Conservation (phyloP, 2,113 vertebrate species). For the Aramus guarauna region DNA sequence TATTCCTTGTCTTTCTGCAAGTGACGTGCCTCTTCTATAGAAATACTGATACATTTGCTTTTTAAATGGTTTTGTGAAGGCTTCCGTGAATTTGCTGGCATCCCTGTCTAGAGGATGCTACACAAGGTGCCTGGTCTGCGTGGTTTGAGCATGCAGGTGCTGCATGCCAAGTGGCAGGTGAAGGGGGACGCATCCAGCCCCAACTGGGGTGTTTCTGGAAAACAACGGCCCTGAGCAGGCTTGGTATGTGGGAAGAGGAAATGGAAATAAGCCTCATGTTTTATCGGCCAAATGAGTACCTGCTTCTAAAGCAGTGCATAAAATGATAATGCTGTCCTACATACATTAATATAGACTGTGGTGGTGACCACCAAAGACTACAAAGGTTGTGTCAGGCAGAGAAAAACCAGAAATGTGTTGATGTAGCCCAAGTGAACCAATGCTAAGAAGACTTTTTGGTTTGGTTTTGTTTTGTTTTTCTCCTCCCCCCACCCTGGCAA, state of each 20-base stretch:
- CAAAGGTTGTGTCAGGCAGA: background rate
- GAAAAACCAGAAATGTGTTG: background rate
- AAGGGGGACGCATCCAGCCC: background rate
- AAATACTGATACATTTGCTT: background rate
- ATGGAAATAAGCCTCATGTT: background rate
- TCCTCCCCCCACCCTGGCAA: background rate
- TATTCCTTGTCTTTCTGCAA: background rate
- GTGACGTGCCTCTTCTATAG: background rate
- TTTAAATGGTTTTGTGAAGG: background rate
- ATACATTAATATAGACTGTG: rapidly evolving
- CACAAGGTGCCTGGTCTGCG: rapidly evolving
- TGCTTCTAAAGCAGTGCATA: background rate
- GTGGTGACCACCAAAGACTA: background rate
- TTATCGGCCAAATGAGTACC: background rate
- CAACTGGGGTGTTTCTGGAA: background rate
- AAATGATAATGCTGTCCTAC: rapidly evolving
- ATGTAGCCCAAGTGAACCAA: background rate
- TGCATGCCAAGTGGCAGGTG: too few relatives aligned
- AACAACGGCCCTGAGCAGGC: background rate
- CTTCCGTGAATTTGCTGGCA: background rate
- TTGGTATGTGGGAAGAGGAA: background rate
- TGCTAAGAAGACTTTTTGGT: background rate
- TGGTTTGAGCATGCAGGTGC: background rate
- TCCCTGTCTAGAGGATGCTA: background rate
- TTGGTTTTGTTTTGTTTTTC: background rate